A percentile compares a stretch with the other conserved stretches of the same genome.
phyloP scores from a whole-genome alignment of 2,797 vertebrate species.

The Cottoperca gobio region DNA sequence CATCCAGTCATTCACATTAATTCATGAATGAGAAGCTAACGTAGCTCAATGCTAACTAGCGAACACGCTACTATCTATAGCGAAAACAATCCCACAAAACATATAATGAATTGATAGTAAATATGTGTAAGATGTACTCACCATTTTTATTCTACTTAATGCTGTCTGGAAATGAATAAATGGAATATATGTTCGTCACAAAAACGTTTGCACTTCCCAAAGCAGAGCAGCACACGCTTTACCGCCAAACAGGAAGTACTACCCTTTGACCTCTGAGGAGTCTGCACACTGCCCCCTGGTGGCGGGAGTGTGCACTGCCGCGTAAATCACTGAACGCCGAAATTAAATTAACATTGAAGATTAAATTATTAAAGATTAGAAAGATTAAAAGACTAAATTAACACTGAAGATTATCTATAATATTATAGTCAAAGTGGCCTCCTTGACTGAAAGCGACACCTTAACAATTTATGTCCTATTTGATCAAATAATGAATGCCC shows the following conservation, averaged over 20 bases:
- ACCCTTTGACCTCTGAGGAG: constrained; percentile 13
- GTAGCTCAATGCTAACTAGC: constrained; percentile 57
- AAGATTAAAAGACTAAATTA: no score
- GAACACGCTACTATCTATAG: not conserved
- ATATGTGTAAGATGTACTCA: constrained; percentile 29
- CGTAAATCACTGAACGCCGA: no score
- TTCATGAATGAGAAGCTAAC: constrained; percentile 62
- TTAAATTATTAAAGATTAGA: no score
- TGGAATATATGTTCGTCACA: constrained; percentile 40
- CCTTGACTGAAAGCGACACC: no score
- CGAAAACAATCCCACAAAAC: rapidly evolving
- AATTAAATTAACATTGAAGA: no score
- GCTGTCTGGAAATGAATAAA: rapidly evolving
- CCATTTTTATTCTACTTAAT: constrained; percentile 56
- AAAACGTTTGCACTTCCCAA: constrained; percentile 51
- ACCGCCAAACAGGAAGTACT: constrained; percentile 78
- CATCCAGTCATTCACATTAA: constrained; percentile 18
- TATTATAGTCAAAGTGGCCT: no score
- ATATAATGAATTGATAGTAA: rapidly evolving
- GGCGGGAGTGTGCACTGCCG: constrained; percentile 12
- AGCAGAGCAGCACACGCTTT: constrained; percentile 74
- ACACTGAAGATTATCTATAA: no score
- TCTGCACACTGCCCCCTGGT: constrained; percentile 32
- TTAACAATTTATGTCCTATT: no score
- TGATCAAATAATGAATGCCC: no score